Conservation (phyloP, 1,140 invertebrate species). For the Diorhabda carinulata region DNA sequence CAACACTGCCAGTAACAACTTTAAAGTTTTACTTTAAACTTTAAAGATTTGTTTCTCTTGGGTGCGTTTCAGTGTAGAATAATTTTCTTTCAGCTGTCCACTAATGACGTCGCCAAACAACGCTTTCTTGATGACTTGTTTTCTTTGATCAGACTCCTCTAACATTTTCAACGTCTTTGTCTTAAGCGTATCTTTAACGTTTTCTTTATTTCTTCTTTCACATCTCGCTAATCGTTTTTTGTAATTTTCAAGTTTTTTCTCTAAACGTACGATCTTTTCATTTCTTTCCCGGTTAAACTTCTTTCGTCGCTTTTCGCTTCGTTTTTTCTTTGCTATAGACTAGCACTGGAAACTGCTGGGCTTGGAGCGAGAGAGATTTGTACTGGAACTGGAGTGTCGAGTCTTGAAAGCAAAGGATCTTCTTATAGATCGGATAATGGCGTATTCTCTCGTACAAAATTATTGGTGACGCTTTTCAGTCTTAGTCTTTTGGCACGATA, state of each 20-base stretch:
- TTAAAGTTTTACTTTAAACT: no score
- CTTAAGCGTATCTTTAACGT: conserved; percentile 8
- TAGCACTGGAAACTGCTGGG: conserved; percentile 10
- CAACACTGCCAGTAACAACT: no score
- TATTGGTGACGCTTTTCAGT: conserved; percentile 10
- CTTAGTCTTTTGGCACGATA: conserved; percentile 16
- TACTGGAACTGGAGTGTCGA: conserved; percentile 4
- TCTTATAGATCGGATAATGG: conserved; percentile 12
- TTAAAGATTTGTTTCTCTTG: background rate
- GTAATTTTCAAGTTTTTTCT: background rate
- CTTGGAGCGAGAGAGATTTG: conserved; percentile 10
- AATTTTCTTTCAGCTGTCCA: conserved; percentile 6
- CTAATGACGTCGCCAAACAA: conserved; percentile 13
- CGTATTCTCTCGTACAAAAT: background rate
- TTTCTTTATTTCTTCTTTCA: conserved; percentile 10
- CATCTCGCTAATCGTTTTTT: conserved; percentile 10
- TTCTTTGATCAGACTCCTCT: conserved; percentile 2
- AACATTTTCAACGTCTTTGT: conserved; percentile 16
- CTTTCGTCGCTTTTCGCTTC: conserved; percentile 15
- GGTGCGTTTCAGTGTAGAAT: conserved; percentile 1
- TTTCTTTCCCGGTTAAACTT: conserved; percentile 17
- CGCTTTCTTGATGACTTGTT: conserved; percentile 8
- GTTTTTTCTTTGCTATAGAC: conserved; percentile 16
- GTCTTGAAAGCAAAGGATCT: conserved; percentile 8
- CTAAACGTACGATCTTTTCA: background rate